Evolutionary conservation across 2,113 vertebrate species (phyloP).

Genomic region (Ptilorrhoa leucosticta): DNA sequence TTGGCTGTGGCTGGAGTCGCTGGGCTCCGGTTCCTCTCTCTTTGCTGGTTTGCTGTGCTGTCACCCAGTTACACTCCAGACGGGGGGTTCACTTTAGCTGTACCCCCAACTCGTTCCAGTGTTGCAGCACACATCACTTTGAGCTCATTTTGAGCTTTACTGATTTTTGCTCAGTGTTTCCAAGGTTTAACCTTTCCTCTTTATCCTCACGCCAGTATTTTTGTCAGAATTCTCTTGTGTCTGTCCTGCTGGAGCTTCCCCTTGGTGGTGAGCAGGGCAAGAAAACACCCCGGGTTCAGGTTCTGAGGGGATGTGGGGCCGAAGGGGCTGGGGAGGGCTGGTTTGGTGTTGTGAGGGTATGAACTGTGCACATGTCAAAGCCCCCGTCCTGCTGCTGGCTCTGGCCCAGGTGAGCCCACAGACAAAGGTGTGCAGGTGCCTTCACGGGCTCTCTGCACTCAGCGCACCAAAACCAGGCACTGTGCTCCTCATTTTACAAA

Average conservation of each 20-base stretch:
- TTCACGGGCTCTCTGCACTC: not conserved
- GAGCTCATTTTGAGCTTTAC: not conserved
- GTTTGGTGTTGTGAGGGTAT: not conserved
- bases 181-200: not conserved
- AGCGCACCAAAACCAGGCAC: not conserved
- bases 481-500: not conserved
- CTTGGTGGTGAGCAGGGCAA: not conserved
- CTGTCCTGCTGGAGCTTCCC: not conserved
- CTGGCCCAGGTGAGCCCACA: not conserved
- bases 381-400: not conserved
- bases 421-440: not conserved
- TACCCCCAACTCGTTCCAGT: not conserved
- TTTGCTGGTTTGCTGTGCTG: not conserved
- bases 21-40: not conserved
- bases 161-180: not conserved
- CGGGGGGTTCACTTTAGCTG: not conserved
- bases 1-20: rapidly evolving
- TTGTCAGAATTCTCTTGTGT: not conserved
- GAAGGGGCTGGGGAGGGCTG: not conserved
- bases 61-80: not conserved
- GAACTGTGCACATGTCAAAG: not conserved
- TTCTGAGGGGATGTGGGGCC: not conserved
- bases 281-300: not conserved
- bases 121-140: not conserved
- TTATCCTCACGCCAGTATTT: not conserved